Conservation (phyloP, 2,888 invertebrate genomes). For the Cistogaster globosa region DNA sequence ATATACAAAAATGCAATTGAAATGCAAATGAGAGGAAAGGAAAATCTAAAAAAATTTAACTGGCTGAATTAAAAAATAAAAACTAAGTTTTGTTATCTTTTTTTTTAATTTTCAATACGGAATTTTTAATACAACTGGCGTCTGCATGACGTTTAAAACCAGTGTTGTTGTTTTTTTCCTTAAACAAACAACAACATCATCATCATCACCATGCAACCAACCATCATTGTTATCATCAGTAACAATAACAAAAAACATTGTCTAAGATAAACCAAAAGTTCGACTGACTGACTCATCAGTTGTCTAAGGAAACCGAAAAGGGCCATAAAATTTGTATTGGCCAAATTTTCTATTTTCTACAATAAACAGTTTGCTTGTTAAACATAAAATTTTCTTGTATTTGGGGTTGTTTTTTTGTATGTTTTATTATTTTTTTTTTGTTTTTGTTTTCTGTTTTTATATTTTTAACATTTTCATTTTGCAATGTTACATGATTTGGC, state of each 20-base stretch:
- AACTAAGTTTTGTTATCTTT: no score
- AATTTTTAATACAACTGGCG: conserved; percentile 46
- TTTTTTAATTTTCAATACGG: no score
- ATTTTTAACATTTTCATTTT: conserved; percentile 63
- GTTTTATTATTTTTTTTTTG: not conserved
- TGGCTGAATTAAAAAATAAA: not conserved
- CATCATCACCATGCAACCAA: conserved; percentile 35
- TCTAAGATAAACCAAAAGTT: conserved; percentile 35
- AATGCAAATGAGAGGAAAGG: not conserved
- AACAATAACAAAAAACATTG: conserved; percentile 46
- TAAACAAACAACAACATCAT: conserved; percentile 38
- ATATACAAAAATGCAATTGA: not conserved
- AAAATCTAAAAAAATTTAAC: not conserved
- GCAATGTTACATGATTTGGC: conserved; percentile 73
- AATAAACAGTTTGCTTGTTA: conserved; percentile 41
- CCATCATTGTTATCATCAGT: conserved; percentile 34
- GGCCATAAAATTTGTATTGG: conserved; percentile 33
- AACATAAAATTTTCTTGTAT: conserved; percentile 64
- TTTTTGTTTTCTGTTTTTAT: not conserved
- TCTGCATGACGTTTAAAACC: conserved; percentile 41
- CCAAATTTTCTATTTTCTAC: conserved; percentile 16
- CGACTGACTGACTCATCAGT: conserved; percentile 38
- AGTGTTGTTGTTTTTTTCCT: not conserved
- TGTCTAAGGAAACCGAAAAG: conserved; percentile 49
- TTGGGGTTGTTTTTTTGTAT: not conserved